phyloP scores from a whole-genome alignment of 1,140 invertebrate species.

The Gryon sp. region DNA sequence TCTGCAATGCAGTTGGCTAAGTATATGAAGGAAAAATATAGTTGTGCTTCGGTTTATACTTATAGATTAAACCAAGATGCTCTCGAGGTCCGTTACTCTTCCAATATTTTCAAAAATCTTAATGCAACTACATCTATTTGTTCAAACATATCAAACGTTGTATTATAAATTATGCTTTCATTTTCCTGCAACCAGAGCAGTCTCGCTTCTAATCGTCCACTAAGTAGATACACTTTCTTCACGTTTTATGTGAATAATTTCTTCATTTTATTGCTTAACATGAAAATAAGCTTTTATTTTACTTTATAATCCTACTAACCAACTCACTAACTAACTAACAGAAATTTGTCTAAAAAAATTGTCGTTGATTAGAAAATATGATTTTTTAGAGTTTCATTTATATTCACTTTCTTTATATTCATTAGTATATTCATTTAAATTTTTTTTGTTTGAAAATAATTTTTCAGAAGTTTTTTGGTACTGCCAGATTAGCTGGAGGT shows the following conservation, averaged over 20 bases:
- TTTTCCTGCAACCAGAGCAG: too few relatives aligned
- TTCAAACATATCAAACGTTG: neutral
- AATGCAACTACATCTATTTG: neutral
- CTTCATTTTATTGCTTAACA: too few relatives aligned
- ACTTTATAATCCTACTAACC: too few relatives aligned
- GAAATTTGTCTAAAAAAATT: too few relatives aligned
- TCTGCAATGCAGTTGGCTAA: neutral
- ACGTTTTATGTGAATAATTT: too few relatives aligned
- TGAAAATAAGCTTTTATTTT: too few relatives aligned
- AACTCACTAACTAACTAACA: too few relatives aligned
- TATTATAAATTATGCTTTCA: too few relatives aligned
- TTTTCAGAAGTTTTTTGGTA: slow-evolving; percentile 38
- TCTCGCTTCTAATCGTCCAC: too few relatives aligned
- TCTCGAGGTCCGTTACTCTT: slow-evolving; percentile 2
- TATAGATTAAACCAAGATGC: slow-evolving; percentile 14
- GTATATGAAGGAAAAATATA: slow-evolving; percentile 5
- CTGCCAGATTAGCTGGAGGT: slow-evolving; percentile 26
- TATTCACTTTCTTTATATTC: neutral
- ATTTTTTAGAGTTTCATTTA: neutral
- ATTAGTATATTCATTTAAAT: neutral
- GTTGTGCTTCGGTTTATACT: neutral
- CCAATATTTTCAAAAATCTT: neutral
- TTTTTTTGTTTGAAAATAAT: neutral
- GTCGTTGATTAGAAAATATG: too few relatives aligned
- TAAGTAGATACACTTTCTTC: too few relatives aligned